phyloP scores from a whole-genome alignment of 2,888 invertebrate genomes.

The Archips crataeganus region DNA sequence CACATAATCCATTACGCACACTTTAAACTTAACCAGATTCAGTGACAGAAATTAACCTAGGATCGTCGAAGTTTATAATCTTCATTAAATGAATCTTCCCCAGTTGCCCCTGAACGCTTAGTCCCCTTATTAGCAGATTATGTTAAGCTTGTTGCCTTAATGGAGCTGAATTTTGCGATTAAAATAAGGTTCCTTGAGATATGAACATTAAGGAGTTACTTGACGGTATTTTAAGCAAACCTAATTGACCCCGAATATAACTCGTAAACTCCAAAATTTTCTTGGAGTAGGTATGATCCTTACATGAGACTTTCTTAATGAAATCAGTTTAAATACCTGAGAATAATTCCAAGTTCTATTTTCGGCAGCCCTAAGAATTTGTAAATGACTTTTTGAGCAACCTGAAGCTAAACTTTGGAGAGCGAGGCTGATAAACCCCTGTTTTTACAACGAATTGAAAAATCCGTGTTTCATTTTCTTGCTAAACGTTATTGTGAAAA shows the following conservation, averaged over 20 bases:
- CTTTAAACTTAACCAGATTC: slow-evolving; percentile 18
- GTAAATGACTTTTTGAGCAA: slow-evolving; percentile 1
- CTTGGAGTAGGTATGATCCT: background rate
- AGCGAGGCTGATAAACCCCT: background rate
- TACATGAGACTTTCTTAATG: background rate
- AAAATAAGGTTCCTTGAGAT: slow-evolving; percentile 37
- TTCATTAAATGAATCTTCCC: slow-evolving; percentile 41
- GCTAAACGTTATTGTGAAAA: background rate
- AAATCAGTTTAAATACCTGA: slow-evolving; percentile 6
- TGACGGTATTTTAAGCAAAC: slow-evolving; percentile 4
- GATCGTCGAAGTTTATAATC: slow-evolving; percentile 42
- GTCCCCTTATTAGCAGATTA: slow-evolving; percentile 42
- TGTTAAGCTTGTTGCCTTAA: slow-evolving; percentile 41
- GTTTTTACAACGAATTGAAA: background rate
- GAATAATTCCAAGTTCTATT: slow-evolving; percentile 1
- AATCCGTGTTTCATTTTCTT: background rate
- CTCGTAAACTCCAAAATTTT: background rate
- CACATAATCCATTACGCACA: slow-evolving; percentile 13
- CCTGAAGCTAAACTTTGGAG: background rate
- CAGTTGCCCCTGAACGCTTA: slow-evolving; percentile 39
- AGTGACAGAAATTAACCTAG: slow-evolving; percentile 37
- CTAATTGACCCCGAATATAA: slow-evolving; percentile 3
- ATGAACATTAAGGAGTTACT: slow-evolving; percentile 21
- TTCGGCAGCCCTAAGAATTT: background rate
- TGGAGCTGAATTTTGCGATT: slow-evolving; percentile 38